These are phyloP conservation scores for Drosophila mauritiana DNA, from an alignment of 1,140 invertebrate species.

Conservation along the genomic window DNA sequence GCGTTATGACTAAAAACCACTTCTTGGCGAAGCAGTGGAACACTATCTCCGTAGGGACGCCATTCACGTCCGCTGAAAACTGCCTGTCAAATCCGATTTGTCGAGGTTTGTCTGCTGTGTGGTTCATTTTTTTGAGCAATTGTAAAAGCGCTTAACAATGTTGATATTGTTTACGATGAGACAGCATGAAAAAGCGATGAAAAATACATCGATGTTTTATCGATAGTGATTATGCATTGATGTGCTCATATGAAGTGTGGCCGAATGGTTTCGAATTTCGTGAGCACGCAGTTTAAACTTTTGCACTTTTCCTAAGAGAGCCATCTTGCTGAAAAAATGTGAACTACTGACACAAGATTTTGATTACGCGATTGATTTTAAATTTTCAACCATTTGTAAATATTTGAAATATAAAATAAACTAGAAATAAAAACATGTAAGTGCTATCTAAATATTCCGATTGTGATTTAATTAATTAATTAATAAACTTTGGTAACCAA, in stretches of 20 bases:
- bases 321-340: not conserved
- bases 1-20: slow-evolving; percentile 73
- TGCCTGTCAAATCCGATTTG: slow-evolving; percentile 65
- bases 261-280: too few species aligned
- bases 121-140: slow-evolving; percentile 18
- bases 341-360: not conserved
- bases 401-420: not conserved
- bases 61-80: slow-evolving; percentile 61
- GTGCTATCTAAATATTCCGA: not conserved
- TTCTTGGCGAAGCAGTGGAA: slow-evolving; percentile 74
- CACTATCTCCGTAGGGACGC: slow-evolving; percentile 67
- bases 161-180: slow-evolving; percentile 38
- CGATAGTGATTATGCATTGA: too few species aligned
- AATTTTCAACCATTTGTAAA: too few species aligned
- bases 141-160: not conserved
- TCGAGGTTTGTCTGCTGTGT: not conserved
- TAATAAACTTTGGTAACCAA: slow-evolving; percentile 21
- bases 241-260: too few species aligned
- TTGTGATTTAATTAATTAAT: not conserved
- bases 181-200: slow-evolving; percentile 10
- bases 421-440: not conserved
- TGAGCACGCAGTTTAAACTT: too few species aligned
- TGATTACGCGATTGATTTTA: not conserved
- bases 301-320: too few species aligned
- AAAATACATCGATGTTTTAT: too few species aligned